These are phyloP conservation scores for Dromococcyx pavoninus DNA, from an alignment of 2,797 vertebrate genomes.

Conservation along the genomic window DNA sequence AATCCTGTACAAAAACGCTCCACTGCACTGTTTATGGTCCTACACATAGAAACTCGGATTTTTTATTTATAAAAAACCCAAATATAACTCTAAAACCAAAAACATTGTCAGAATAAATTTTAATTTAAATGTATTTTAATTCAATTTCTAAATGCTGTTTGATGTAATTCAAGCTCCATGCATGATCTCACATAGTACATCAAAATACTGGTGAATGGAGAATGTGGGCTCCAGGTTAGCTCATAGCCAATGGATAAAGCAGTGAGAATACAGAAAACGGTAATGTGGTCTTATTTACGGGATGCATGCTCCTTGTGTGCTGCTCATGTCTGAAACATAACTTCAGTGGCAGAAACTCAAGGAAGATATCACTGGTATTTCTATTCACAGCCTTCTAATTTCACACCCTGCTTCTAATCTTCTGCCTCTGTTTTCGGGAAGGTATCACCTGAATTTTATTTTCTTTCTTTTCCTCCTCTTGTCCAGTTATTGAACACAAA, in stretches of 20 bases:
- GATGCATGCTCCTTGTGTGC: accelerated
- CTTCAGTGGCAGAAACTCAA: neutral
- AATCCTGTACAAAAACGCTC: neutral
- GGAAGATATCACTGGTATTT: neutral
- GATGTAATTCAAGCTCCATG: neutral
- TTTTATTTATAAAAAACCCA: neutral
- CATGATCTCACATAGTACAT: neutral
- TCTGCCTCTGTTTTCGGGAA: neutral
- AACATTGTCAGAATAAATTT: accelerated
- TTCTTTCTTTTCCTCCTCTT: neutral
- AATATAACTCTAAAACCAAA: neutral
- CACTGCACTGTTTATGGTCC: neutral
- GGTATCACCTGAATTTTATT: neutral
- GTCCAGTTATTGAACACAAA: neutral
- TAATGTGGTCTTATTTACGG: accelerated
- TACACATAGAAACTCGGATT: neutral
- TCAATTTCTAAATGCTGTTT: neutral
- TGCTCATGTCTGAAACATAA: neutral
- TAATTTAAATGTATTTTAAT: neutral
- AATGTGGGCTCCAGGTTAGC: neutral
- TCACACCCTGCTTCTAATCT: neutral
- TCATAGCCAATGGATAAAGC: neutral
- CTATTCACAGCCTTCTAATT: neutral
- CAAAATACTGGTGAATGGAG: neutral
- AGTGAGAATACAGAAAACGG: neutral